Evolutionary conservation across 2,888 invertebrate species (phyloP).

Genomic region (Galerucella pusilla): DNA sequence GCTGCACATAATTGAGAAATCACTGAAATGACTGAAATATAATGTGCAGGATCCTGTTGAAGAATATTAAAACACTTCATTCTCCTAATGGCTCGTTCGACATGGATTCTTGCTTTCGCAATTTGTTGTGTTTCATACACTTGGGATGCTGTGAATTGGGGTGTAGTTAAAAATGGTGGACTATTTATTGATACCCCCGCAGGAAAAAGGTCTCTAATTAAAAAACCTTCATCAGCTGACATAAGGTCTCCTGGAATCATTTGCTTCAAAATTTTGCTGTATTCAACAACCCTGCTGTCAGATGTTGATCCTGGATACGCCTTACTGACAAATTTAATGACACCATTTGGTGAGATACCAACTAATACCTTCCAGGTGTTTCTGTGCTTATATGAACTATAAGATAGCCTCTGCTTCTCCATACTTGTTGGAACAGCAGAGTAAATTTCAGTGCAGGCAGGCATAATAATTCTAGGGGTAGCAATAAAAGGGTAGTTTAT

Average conservation of each 20-base stretch:
- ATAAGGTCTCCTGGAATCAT: slow-evolving; percentile 49
- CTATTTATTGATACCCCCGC: slow-evolving; percentile 50
- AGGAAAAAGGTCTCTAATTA: slow-evolving; percentile 50
- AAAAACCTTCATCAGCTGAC: slow-evolving; percentile 51
- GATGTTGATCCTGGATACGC: not conserved
- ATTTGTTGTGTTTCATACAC: slow-evolving; percentile 46
- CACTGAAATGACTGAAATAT: slow-evolving; percentile 2
- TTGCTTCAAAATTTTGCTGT: slow-evolving; percentile 34
- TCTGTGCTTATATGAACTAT: no score
- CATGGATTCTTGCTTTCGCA: slow-evolving; percentile 49
- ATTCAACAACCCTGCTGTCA: not conserved
- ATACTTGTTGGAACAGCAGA: no score
- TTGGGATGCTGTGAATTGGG: slow-evolving; percentile 43
- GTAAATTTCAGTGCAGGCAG: no score
- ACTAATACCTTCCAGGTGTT: not conserved
- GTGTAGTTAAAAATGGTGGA: slow-evolving; percentile 46
- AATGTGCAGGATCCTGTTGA: not conserved
- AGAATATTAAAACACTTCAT: slow-evolving; percentile 43
- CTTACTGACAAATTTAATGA: not conserved
- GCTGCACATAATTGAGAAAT: not conserved
- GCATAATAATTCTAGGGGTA: no score
- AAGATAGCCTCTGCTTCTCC: no score
- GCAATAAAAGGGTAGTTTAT: no score
- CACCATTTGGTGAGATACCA: no score
- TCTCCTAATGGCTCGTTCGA: slow-evolving; percentile 48